These are phyloP conservation scores for Thunnus albacares DNA, from an alignment of 2,797 vertebrate genomes.

Conservation along the genomic window DNA sequence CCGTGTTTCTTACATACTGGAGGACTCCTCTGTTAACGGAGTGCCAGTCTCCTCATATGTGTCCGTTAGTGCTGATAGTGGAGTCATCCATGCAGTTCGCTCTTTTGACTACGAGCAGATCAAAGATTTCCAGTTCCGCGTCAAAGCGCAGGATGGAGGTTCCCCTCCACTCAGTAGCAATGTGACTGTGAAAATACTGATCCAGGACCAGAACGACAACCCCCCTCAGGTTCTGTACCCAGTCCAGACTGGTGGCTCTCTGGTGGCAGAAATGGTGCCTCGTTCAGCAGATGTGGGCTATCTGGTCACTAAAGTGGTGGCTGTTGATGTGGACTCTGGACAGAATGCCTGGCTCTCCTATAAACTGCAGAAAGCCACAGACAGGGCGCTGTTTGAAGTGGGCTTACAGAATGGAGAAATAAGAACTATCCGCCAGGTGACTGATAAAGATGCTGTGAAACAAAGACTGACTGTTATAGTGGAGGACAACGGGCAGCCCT, in stretches of 20 bases:
- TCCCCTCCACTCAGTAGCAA: constrained; percentile 71
- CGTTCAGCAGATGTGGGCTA: constrained; percentile 86
- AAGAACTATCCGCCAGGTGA: constrained; percentile 78
- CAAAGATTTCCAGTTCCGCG: no score
- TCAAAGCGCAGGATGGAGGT: constrained; percentile 75
- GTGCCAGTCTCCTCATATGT: constrained; percentile 71
- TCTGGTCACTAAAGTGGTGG: constrained; percentile 87
- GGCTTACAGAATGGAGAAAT: constrained; percentile 82
- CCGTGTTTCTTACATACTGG: constrained; percentile 69
- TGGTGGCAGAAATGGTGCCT: constrained; percentile 85
- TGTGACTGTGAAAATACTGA: constrained; percentile 38
- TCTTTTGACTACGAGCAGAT: constrained; percentile 75
- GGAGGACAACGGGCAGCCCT: constrained; percentile 66
- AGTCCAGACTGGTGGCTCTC: constrained; percentile 69
- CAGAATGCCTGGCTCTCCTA: constrained; percentile 86
- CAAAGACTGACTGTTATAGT: constrained; percentile 65
- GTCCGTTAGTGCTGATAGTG: constrained; percentile 64
- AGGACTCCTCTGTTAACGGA: constrained; percentile 65
- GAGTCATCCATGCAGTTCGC: constrained; percentile 68
- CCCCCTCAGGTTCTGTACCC: constrained; percentile 78
- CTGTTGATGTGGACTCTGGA: constrained; percentile 60
- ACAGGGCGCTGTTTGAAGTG: constrained; percentile 81
- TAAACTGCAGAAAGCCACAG: constrained; percentile 81
- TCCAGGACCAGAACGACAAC: constrained; percentile 75
- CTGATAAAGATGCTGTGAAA: constrained; percentile 73